Percentiles rank a stretch among this genome's conserved stretches.
Evolutionary conservation across 37 sponge, comb jelly and placozoan genomes (phyloP).

Genomic region (Mnemiopsis leidyi): DNA sequence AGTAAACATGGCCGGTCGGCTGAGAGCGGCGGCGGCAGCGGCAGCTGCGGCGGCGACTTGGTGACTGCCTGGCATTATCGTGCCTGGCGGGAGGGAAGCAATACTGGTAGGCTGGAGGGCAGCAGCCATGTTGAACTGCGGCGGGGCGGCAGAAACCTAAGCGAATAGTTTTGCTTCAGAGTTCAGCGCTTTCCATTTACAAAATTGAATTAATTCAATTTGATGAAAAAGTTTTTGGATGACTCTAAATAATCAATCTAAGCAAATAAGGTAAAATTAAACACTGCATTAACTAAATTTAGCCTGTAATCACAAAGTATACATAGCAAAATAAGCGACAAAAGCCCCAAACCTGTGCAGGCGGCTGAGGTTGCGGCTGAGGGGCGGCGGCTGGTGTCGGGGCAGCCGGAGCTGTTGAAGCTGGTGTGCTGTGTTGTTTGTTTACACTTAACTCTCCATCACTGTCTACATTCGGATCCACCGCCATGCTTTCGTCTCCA

Average conservation of each 20-base stretch:
- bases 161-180: too few relatives aligned
- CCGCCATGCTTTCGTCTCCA: background rate
- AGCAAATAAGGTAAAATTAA: background rate
- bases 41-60: background rate
- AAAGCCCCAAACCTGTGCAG: background rate
- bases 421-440: background rate
- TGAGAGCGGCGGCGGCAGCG: background rate
- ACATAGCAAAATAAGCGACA: background rate
- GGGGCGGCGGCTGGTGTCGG: background rate
- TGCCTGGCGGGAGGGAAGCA: background rate
- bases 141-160: background rate
- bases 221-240: too few relatives aligned
- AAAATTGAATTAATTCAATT: too few relatives aligned
- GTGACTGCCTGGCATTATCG: background rate
- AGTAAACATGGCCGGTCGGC: background rate
- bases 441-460: slow-evolving; percentile 58
- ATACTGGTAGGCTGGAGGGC: background rate
- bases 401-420: background rate
- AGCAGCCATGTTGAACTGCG: background rate
- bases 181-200: too few relatives aligned
- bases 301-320: too few relatives aligned
- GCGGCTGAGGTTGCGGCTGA: background rate
- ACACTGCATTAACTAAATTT: too few relatives aligned
- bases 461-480: slow-evolving; percentile 17
- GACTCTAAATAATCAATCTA: too few relatives aligned